Evolutionary conservation across 2,797 vertebrate species (phyloP), one percentile per base, ranked within the genome.

Genomic region (Spheniscus humboldti): DNA sequence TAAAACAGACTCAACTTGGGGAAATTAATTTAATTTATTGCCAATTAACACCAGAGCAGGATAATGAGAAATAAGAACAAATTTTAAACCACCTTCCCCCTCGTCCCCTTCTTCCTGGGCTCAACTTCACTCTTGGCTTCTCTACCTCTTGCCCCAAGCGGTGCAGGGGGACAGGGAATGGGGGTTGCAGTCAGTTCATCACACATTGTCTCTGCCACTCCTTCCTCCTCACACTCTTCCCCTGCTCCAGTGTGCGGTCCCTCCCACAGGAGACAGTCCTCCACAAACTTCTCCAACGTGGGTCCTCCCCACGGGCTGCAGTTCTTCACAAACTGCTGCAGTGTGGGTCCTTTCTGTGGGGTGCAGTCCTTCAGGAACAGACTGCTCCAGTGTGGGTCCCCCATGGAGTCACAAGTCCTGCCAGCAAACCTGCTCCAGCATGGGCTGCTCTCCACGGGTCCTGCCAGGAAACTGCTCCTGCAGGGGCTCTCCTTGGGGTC

Each of bases 301-400:
- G 10, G 23, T 37, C n/a, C 15, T 37, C 39, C 7, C 15, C 15
- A 8, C 4, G 1, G 30, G 48, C 15, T 62, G 25, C 41, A 56
- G n/a, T 47, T 33, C 39, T 63, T 37, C 18, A 73, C 0, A 0
- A 48, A 66, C 52, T 66, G 30, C n/a, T 41, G 6, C n/a, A 47
- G 31, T 0, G 0, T 30, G 25, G 16, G 10, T 35, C 7, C 15
- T 5, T 55, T 30, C 39, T 20, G 30, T 0, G 4, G 11, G 25
- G 11, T 39, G 25, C 50, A 35, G 60, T 43, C 31, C 19, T 30
- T 55, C 37, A 55, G 50, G 33, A 35, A 35, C 15, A 47, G 13
- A 30, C 52, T 55, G 39, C 62, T 55, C 39, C 16, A 6, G 39
- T 1, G 1, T 35, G 33, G 27, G 41, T 28, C 28, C 18, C 37